Evolutionary conservation across 2,797 vertebrate genomes (phyloP), one percentile per base, ranked within the genome.

Genomic region (Hippocampus kuda): DNA sequence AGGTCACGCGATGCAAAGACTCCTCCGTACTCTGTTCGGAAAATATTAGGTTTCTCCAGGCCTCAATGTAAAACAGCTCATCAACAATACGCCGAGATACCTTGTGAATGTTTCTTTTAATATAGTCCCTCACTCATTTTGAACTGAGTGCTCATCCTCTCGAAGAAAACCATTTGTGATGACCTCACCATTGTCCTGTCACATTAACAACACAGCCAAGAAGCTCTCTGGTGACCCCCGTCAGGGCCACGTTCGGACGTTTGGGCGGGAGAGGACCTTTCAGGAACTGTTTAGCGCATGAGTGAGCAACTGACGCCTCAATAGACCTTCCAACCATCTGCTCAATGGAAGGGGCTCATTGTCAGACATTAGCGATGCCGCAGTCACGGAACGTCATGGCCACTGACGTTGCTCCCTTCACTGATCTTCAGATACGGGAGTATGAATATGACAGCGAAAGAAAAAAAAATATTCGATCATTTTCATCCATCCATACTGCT

Each of bases 271-370:
- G 72, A 74, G 66, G 49, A 65, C 71, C 79, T 78, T 78, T 83
- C 80, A 84, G 64, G 70, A 75, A 54, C 75, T 68, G 67, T 84
- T 83, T 76, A 73, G 68, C 71, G 81, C 80, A 72, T 75, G 78
- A 83, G 69, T 69, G 83, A 81, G 67, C 71, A 72, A 68, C 69
- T 77, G 76, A 81, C 42, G 15, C 60, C 67, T 69, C 71, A 70
- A 15, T 77, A 72, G 66, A 51, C 70, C 53, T 65, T 74, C 44
- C 66, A 41, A 71, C 59, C 78, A 82, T 72, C 77, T 83, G 82
- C 72, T 81, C 67, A n/a, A 38, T 6, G 62, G 42, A 46, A 15
- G 42, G 41, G 38, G 41, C n/a, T 46, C 42, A 3, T 68, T 74
- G 59, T 42, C 2, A 70, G 66, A 62, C n/a, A 30, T 34, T 53